Percentiles rank a stretch among this genome's conserved stretches.
Evolutionary conservation across 2,888 invertebrate genomes (phyloP).

Genomic region (Andrena bucephala): DNA sequence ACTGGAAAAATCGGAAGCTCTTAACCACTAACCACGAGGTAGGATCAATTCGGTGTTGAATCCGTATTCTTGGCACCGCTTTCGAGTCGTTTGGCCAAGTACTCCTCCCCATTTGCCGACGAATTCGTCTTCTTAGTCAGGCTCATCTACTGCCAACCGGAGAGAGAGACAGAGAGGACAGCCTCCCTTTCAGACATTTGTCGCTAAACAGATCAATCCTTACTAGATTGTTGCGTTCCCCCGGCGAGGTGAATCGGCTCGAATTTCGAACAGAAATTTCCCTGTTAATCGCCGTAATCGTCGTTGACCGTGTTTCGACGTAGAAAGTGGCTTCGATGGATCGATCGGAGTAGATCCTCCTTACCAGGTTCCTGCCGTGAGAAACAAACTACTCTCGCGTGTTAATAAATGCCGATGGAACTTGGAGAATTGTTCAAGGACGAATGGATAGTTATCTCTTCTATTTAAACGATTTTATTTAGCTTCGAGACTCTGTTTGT

Average conservation of each 20-base stretch:
- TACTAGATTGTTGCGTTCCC: conserved; percentile 24
- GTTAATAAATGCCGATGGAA: no score
- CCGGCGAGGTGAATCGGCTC: neutral
- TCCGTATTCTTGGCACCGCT: conserved; percentile 76
- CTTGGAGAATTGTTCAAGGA: no score
- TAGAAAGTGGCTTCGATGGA: neutral
- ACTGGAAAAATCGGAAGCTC: conserved; percentile 40
- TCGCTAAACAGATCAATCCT: conserved; percentile 23
- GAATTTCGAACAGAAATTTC: neutral
- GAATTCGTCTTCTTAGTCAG: conserved; percentile 33
- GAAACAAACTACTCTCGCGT: no score
- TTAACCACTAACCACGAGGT: neutral
- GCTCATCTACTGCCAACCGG: conserved; percentile 17
- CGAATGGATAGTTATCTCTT: no score
- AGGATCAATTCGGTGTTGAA: conserved; percentile 6
- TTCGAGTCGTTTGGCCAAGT: conserved; percentile 54
- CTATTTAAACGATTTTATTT: no score
- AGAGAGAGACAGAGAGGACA: neutral
- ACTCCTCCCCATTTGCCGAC: conserved; percentile 31
- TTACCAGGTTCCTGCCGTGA: neutral
- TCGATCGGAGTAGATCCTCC: no score
- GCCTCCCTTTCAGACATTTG: conserved; percentile 3
- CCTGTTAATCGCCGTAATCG: conserved; percentile 17
- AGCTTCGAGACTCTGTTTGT: no score
- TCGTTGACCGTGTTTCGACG: conserved; percentile 10